Evolutionary conservation across 2,888 invertebrate genomes (phyloP).

Genomic region (Ormyrus rosae): DNA sequence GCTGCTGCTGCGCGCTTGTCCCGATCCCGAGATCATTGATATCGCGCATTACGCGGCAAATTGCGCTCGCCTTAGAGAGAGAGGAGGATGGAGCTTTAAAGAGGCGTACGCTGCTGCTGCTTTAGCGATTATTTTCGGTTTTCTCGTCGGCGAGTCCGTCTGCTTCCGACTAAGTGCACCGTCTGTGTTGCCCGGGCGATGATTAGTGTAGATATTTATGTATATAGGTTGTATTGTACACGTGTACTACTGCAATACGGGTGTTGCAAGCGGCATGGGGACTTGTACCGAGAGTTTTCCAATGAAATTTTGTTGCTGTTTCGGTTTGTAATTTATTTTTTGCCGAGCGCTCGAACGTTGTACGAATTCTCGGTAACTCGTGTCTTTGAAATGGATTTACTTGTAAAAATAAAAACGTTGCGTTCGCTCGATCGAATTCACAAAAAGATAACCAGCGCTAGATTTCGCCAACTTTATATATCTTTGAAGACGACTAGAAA

Average conservation of each 20-base stretch:
- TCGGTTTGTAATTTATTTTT: too few species aligned
- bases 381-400: too few species aligned
- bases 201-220: background rate
- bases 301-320: too few species aligned
- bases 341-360: too few species aligned
- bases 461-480: too few species aligned
- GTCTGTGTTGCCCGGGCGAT: too few species aligned
- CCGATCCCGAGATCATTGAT: conserved; percentile 68
- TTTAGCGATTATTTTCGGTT: background rate
- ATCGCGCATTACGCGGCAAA: conserved; percentile 72
- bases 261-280: background rate
- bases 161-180: too few species aligned
- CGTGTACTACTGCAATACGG: background rate
- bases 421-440: too few species aligned
- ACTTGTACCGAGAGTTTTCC: background rate
- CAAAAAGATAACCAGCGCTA: too few species aligned
- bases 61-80: conserved; percentile 56
- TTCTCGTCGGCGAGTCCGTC: background rate
- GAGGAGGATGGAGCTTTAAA: background rate
- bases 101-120: conserved; percentile 52
- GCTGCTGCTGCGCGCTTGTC: conserved; percentile 1
- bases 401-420: too few species aligned
- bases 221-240: background rate
- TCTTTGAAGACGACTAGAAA: too few species aligned
- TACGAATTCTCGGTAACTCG: too few species aligned